Evolutionary conservation across 2,888 invertebrate species (phyloP).

Genomic region (Nycteola revayana): DNA sequence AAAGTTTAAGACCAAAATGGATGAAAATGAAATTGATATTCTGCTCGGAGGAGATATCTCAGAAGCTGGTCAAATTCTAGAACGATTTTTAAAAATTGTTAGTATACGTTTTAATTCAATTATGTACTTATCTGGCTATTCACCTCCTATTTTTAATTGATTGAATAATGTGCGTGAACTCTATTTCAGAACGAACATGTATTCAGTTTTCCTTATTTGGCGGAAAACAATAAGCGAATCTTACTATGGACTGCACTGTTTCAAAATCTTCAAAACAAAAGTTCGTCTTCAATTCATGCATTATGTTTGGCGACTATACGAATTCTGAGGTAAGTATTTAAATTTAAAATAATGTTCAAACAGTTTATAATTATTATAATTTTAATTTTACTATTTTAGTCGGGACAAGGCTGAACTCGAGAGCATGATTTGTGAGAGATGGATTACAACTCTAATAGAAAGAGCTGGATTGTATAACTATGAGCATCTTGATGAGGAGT

Average conservation of each 20-base stretch:
- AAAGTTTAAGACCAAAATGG: slow-evolving; percentile 47
- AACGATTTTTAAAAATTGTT: slow-evolving; percentile 57
- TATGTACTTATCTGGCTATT: background rate
- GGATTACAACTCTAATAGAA: slow-evolving; percentile 85
- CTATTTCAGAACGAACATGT: slow-evolving; percentile 70
- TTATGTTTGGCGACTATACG: slow-evolving; percentile 83
- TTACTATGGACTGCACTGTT: slow-evolving; percentile 84
- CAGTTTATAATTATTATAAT: slow-evolving; percentile 1
- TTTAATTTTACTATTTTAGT: slow-evolving; percentile 70
- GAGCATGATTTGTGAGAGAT: slow-evolving; percentile 84
- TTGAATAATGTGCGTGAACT: no score
- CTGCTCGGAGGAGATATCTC: slow-evolving; percentile 45
- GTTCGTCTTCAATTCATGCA: slow-evolving; percentile 67
- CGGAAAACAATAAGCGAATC: slow-evolving; percentile 74
- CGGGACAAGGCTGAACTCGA: slow-evolving; percentile 90
- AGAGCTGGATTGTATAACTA: slow-evolving; percentile 83
- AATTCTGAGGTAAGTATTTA: slow-evolving; percentile 83
- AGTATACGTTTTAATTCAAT: slow-evolving; percentile 25
- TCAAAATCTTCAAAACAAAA: slow-evolving; percentile 75
- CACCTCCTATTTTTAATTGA: background rate
- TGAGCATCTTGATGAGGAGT: slow-evolving; percentile 55
- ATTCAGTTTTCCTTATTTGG: slow-evolving; percentile 84
- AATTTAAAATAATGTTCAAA: background rate
- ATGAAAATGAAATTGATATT: slow-evolving; percentile 59
- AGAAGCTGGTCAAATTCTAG: slow-evolving; percentile 45